A percentile compares a stretch with the other conserved stretches of the same genome.
Evolutionary conservation across 2,888 invertebrate genomes (phyloP).

Genomic region (Lysandra coridon): DNA sequence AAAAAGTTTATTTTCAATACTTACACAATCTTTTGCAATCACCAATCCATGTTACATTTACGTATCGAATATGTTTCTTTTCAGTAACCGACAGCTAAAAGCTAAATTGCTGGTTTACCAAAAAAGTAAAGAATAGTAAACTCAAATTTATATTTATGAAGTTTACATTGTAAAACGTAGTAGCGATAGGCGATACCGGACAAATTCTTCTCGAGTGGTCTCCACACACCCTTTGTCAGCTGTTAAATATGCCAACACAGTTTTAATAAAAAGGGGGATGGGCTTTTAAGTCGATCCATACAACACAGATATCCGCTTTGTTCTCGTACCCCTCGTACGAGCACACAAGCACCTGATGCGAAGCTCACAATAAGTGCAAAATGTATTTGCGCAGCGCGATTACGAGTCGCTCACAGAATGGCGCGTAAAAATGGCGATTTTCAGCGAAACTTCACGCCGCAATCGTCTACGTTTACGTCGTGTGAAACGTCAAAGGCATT

Average conservation of each 20-base stretch:
- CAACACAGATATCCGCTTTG: constrained; percentile 59
- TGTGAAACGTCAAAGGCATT: background rate
- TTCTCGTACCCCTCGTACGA: constrained; percentile 56
- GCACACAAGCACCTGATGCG: constrained; percentile 68
- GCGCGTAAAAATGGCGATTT: constrained; percentile 15
- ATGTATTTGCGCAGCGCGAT: constrained; percentile 74
- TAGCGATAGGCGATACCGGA: constrained; percentile 19
- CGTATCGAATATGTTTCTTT: background rate
- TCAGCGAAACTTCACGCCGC: background rate
- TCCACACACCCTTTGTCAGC: constrained; percentile 38
- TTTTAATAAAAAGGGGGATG: constrained; percentile 47
- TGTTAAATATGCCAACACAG: constrained; percentile 52
- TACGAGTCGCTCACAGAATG: constrained; percentile 56
- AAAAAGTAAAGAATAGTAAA: constrained; percentile 5
- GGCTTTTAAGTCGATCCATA: constrained; percentile 47
- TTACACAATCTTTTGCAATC: too few species aligned
- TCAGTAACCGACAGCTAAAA: background rate
- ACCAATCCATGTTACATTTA: too few species aligned
- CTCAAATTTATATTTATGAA: constrained; percentile 26
- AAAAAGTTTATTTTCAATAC: background rate
- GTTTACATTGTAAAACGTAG: constrained; percentile 7
- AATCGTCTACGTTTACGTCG: background rate
- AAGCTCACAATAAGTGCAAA: constrained; percentile 72
- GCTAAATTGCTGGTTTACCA: background rate
- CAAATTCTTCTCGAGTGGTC: constrained; percentile 30